phyloP scores from a whole-genome alignment of 2,888 invertebrate species.

The Apamea monoglypha region DNA sequence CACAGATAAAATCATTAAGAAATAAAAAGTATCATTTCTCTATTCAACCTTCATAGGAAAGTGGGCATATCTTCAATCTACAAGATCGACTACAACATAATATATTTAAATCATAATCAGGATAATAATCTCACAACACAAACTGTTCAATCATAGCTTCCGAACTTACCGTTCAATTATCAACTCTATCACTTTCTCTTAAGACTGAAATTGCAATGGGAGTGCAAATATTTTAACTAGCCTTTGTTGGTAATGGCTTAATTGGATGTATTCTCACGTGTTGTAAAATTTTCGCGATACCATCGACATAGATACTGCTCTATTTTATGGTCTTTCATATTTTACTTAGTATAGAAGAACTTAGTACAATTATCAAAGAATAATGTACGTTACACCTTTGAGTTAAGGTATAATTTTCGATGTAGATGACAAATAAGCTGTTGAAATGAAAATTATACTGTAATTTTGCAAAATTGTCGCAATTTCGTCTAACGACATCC shows the following conservation, averaged over 20 bases:
- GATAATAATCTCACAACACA: slow-evolving; percentile 47
- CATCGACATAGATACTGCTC: slow-evolving; percentile 58
- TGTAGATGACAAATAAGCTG: neutral
- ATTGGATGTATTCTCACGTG: slow-evolving; percentile 73
- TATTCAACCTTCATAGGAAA: slow-evolving; percentile 20
- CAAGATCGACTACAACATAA: slow-evolving; percentile 41
- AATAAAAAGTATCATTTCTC: slow-evolving; percentile 29
- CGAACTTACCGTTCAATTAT: neutral
- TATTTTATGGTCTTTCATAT: slow-evolving; percentile 48
- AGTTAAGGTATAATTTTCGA: neutral
- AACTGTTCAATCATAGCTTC: slow-evolving; percentile 38
- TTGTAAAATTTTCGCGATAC: slow-evolving; percentile 67
- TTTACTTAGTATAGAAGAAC: neutral
- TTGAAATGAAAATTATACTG: slow-evolving; percentile 4
- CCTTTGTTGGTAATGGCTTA: slow-evolving; percentile 71
- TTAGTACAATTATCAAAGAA: neutral
- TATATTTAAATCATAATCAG: slow-evolving; percentile 57
- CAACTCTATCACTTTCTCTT: slow-evolving; percentile 37
- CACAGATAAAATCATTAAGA: slow-evolving; percentile 21
- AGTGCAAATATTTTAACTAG: slow-evolving; percentile 52
- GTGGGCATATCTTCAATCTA: slow-evolving; percentile 37
- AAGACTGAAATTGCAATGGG: slow-evolving; percentile 53
- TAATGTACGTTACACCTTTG: neutral
- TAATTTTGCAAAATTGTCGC: slow-evolving; percentile 1
- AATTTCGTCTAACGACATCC: neutral